These are phyloP conservation scores for Typhlichthys eigenmanni DNA, from an alignment of 2,797 vertebrate genomes.

Conservation along the genomic window DNA sequence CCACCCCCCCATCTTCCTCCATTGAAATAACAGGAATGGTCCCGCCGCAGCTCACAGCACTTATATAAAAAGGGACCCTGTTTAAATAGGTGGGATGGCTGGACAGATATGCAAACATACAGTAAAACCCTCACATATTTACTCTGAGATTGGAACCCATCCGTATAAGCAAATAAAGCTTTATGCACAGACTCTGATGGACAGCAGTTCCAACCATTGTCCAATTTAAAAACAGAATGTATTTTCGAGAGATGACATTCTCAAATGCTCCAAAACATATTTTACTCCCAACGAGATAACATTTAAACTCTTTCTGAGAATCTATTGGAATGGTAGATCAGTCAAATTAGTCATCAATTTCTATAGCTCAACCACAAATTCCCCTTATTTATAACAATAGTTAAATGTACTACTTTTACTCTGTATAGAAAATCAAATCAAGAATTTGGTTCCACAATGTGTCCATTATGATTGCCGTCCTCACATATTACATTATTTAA, in stretches of 20 bases:
- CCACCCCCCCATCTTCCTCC: constrained; percentile 83
- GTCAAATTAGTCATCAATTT: no score
- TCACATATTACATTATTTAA: no score
- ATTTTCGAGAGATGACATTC: constrained; percentile 25
- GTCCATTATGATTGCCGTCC: no score
- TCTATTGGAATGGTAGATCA: no score
- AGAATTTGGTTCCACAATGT: background rate
- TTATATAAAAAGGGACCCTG: constrained; percentile 71
- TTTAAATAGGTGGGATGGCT: constrained; percentile 78
- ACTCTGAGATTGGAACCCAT: constrained; percentile 70
- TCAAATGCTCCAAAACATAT: constrained; percentile 38
- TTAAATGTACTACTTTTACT: no score
- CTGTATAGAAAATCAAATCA: background rate
- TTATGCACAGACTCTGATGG: constrained; percentile 46
- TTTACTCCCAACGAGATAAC: constrained; percentile 27
- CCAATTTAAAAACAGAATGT: constrained; percentile 50
- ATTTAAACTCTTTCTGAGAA: no score
- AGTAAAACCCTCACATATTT: constrained; percentile 73
- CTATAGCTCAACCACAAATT: no score
- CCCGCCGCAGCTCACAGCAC: constrained; percentile 59
- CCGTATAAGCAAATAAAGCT: constrained; percentile 70
- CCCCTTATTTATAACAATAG: no score
- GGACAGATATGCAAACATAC: constrained; percentile 81
- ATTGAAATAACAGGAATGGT: constrained; percentile 82
- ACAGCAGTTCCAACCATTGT: constrained; percentile 40